phyloP scores from a whole-genome alignment of 2,113 vertebrate species.

The Microcebus murinus region DNA sequence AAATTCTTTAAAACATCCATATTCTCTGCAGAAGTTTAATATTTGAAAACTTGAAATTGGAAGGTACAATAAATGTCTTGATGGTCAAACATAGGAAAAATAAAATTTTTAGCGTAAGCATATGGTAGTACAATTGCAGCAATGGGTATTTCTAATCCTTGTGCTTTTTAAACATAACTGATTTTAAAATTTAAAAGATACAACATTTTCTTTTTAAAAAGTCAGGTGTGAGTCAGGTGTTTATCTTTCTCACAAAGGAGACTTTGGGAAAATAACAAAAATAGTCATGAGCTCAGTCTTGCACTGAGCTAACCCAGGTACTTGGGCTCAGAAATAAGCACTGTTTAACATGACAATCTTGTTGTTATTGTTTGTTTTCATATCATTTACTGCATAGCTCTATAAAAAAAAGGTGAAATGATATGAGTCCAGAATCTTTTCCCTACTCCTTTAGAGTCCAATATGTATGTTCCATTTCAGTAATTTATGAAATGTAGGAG shows the following conservation, averaged over 20 bases:
- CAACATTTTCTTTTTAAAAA: too few species aligned
- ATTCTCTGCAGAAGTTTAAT: neutral
- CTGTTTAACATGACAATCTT: neutral
- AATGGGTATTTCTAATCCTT: neutral
- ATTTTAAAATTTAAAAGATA: neutral
- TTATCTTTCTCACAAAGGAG: neutral
- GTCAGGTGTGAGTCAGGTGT: neutral
- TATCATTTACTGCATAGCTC: neutral
- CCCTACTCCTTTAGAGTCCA: neutral
- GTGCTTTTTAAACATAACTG: neutral
- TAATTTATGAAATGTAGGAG: neutral
- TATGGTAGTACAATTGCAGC: neutral
- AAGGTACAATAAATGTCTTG: neutral
- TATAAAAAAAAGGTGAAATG: neutral
- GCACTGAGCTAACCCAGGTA: neutral
- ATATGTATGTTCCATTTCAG: neutral
- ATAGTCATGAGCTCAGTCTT: neutral
- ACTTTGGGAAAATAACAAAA: constrained; percentile 8
- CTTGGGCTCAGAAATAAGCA: neutral
- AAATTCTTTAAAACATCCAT: constrained; percentile 15
- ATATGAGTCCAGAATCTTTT: neutral
- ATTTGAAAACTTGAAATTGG: neutral
- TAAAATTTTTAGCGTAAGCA: neutral
- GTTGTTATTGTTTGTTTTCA: neutral
- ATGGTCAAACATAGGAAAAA: neutral